Evolutionary conservation across 2,888 invertebrate species (phyloP), one percentile per base, ranked within the genome.

Genomic region (Dexiosoma caninum): DNA sequence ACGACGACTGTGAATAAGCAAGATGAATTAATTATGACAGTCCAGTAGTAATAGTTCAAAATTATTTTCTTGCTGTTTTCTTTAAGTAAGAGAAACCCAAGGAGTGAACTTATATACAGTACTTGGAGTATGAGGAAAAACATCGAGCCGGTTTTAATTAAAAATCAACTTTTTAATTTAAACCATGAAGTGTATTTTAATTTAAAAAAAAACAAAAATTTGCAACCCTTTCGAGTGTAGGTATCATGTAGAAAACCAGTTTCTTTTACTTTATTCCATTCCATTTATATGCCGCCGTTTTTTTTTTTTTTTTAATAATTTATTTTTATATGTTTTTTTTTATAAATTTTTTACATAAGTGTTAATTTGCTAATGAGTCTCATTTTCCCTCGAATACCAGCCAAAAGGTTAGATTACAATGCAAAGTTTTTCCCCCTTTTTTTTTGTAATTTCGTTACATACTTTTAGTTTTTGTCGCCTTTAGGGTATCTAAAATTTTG

Each of bases 321-420:
- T n/a, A n/a, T n/a, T n/a, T n/a, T n/a, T n/a, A n/a, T n/a, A n/a
- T n/a, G n/a, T 23, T 12, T 49, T 12, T 44, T 23, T 53, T 67
- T 49, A 77, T 62, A 74, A 81, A 30, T 59, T 67, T n/a, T 72
- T 53, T 69, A 74, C 81, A 77, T 44, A 49, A 81, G 81, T 81
- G 81, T 74, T 81, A 81, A 81, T 77, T 77, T 81, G 77, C 64
- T 81, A 81, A 81, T 74, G 77, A 77, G 44, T 74, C 37, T 30
- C 27, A 51, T 51, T 81, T 62, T 44, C 10, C n/a, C 23, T 19
- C 12, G 42, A 21, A 27, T 10, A n/a, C 49, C 64, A 57, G 67
- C 1, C 8, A 44, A 70, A 64, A 59, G 78, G 9, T 21, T 57
- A 35, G 10, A 21, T 44, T 42, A 44, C n/a, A 42, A n/a, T 59